Evolutionary conservation across 2,888 invertebrate genomes (phyloP), one percentile per base, ranked within the genome.

Genomic region (Hecatera dysodea): DNA sequence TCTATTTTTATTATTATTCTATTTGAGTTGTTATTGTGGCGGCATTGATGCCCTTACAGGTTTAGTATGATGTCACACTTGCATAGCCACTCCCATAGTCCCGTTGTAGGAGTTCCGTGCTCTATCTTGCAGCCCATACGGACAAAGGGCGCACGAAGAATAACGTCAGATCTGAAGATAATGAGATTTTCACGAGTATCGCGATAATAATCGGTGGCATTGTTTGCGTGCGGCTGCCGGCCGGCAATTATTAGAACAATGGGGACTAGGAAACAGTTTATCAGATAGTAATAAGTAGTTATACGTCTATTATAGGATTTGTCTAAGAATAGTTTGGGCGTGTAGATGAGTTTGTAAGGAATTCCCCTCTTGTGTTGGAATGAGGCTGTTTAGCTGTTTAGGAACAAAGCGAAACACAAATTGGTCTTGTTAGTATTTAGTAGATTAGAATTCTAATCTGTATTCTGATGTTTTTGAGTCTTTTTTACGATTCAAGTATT

Each of bases 141-240:
- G 69, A 82, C 77, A 83, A 82, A 82, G 79, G 78, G 79, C 64
- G 67, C 33, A 82, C 72, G 80, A 84, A 85, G 85, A 86, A 86
- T 87, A 87, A 88, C 87, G 82, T 75, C 86, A 87, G 85, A 90
- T 90, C 89, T 89, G 87, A 80, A 85, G 86, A 86, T 91, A 90
- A 93, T 92, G 92, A 92, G 92, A 89, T 90, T 91, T 91, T 88
- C 90, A 91, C 87, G 88, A 89, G 89, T 88, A 89, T 90, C 89
- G 89, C 87, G 88, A 89, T 89, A 90, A 89, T 92, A 90, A 90
- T 89, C 87, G 89, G 87, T 86, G 81, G 84, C 83, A 86, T 89
- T 90, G 90, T 89, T 88, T 87, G 87, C 85, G 82, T 83, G 84
- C 71, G 84, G 83, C 72, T 85, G 81, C 85, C 85, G 79, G 83